These are phyloP conservation scores for Psix sp. DNA, from an alignment of 1,140 invertebrate species.

Conservation along the genomic window DNA sequence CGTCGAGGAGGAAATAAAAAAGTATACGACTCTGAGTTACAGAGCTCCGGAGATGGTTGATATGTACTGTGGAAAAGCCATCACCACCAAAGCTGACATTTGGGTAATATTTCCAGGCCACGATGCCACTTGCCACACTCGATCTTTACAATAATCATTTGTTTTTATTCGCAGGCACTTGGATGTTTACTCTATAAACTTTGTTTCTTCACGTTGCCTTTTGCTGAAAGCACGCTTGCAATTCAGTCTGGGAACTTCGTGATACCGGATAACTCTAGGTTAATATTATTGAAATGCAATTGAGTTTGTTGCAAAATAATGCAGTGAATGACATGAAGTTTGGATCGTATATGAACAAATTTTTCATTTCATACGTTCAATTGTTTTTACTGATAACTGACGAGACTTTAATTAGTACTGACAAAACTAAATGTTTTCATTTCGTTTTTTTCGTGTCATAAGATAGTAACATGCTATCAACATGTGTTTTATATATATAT, in stretches of 20 bases:
- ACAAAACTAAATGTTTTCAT: too few species aligned
- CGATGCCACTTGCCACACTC: too few species aligned
- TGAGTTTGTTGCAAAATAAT: too few species aligned
- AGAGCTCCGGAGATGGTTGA: conserved; percentile 97
- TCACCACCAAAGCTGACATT: conserved; percentile 95
- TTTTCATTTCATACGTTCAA: too few species aligned
- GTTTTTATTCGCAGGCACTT: conserved; percentile 83
- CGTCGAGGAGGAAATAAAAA: conserved; percentile 95
- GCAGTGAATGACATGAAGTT: too few species aligned
- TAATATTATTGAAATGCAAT: conserved; percentile 66
- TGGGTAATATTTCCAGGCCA: conserved; percentile 88
- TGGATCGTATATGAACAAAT: too few species aligned
- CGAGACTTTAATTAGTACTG: too few species aligned
- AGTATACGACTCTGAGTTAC: conserved; percentile 96
- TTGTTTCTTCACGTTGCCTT: conserved; percentile 94
- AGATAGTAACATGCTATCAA: too few species aligned
- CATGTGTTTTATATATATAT: too few species aligned
- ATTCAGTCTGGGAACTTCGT: conserved; percentile 94
- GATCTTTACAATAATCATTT: too few species aligned
- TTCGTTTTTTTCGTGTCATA: too few species aligned
- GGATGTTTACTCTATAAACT: conserved; percentile 95
- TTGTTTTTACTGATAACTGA: too few species aligned
- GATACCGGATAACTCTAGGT: conserved; percentile 90
- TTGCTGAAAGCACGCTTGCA: conserved; percentile 94
- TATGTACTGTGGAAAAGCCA: conserved; percentile 90